Conservation (phyloP, 2,888 invertebrate genomes). For the Standfussiana lucernea region DNA sequence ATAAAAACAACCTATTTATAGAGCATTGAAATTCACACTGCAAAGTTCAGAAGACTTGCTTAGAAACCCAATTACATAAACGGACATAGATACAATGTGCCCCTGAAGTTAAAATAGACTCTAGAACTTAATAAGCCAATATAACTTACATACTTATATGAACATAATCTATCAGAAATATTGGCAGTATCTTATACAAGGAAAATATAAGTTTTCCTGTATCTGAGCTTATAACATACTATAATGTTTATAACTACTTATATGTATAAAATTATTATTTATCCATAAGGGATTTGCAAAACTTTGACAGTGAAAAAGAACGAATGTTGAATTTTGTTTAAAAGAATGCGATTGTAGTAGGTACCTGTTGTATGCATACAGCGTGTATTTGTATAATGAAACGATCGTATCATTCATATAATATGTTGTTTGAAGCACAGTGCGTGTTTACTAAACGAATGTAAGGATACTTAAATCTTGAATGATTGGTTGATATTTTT, state of each 20-base stretch:
- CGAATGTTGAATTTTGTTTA: slow-evolving; percentile 10
- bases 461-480: not conserved
- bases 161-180: slow-evolving; percentile 28
- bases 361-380: not conserved
- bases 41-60: not conserved
- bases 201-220: slow-evolving; percentile 57
- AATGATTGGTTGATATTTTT: not conserved
- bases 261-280: slow-evolving; percentile 25
- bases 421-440: not conserved
- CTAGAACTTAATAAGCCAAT: slow-evolving; percentile 2
- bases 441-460: not conserved
- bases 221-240: slow-evolving; percentile 23
- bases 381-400: not conserved
- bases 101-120: not conserved
- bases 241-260: slow-evolving; percentile 5
- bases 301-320: slow-evolving; percentile 17
- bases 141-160: not conserved
- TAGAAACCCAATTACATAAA: not conserved
- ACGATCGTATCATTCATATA: not conserved
- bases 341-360: not conserved
- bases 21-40: slow-evolving; percentile 4
- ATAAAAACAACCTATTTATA: not conserved
- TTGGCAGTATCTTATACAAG: slow-evolving; percentile 38
- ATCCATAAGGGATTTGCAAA: slow-evolving; percentile 30
- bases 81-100: not conserved